Conservation (phyloP, 2,797 vertebrate genomes). For the Pangasius djambal region DNA sequence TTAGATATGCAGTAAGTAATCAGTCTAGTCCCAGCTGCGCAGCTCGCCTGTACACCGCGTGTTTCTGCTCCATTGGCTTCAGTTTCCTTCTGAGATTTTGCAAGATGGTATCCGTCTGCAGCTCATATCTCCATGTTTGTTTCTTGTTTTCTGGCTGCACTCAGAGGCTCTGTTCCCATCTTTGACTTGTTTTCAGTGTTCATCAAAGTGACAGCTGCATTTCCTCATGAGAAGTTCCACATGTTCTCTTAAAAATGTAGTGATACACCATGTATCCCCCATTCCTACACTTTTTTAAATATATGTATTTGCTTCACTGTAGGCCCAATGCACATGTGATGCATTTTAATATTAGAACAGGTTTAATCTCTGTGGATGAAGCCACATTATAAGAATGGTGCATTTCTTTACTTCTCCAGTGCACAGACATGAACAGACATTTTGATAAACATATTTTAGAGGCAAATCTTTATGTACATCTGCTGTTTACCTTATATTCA, state of each 20-base stretch:
- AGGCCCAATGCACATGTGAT: slow-evolving; percentile 32
- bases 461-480: not conserved
- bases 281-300: not conserved
- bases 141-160: slow-evolving; percentile 11
- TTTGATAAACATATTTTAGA: not conserved
- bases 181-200: not conserved
- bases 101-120: slow-evolving; percentile 14
- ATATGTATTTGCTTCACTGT: not conserved
- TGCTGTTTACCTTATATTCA: not conserved
- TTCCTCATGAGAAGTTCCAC: slow-evolving; percentile 4
- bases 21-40: not conserved
- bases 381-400: not conserved
- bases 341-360: slow-evolving; percentile 35
- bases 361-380: not conserved
- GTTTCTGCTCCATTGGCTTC: not conserved
- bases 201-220: slow-evolving; percentile 41
- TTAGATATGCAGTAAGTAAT: slow-evolving; percentile 21
- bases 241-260: not conserved
- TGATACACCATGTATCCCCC: not conserved
- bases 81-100: slow-evolving; percentile 15
- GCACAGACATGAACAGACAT: not conserved
- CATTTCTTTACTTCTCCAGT: not conserved
- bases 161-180: not conserved
- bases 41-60: not conserved
- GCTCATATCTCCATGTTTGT: not conserved